These are phyloP conservation scores for pig (Sus scrofa) DNA, from an alignment of 2,113 vertebrate genomes.

Conservation along the genomic window T2T-Sscrofa CM000830.6:91122501-91123000, in stretches of 20 bases:
- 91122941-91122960: not conserved
- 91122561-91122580: not conserved
- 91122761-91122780: not conserved
- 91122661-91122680: not conserved
- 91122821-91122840: not conserved
- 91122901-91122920: not conserved
- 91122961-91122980: not conserved
- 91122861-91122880: conserved; percentile 35
- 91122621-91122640: not conserved
- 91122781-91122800: not conserved
- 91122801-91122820: not conserved
- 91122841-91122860: not conserved
- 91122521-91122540: not conserved
- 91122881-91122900: not conserved
- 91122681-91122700: not conserved
- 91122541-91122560: not conserved
- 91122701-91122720: not conserved
- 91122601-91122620: not conserved
- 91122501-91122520: not conserved
- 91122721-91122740: not conserved
- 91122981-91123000: not conserved
- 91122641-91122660: not conserved
- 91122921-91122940: not conserved
- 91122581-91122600: not conserved
- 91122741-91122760: not conserved